Base-by-base conservation (phyloP, 1,140 invertebrate genomes). In the Lordiphosa collinella region DNA sequence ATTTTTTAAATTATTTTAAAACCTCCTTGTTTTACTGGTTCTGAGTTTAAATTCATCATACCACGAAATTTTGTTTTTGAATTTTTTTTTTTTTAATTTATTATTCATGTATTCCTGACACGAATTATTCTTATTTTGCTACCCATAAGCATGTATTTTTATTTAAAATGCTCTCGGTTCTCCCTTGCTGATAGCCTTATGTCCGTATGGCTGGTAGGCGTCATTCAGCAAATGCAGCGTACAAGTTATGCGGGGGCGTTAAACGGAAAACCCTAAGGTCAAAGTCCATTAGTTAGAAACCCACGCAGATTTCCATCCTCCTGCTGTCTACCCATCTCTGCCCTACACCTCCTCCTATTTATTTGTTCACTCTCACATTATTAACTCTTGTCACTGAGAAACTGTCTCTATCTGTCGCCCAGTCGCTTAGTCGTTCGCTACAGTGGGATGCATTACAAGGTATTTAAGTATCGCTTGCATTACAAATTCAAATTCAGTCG, bases 381-480 rank as follows among this genome's bases (percentile, higher is more conserved):
- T 66, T 55, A 68, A 32, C 58, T 55, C 29, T 46, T 35, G 62
- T 47, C 38, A 57, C 37, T 43, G 13, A 32, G 44, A 29, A 31
- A 49, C n/a, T 32, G 16, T 22, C 48, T 53, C 11, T 38, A 49
- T 14, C 12, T 38, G 18, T 11, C 46, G 6, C 38, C 29, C 7
- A 16, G 29, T 18, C 44, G 29, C 5, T 16, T 11, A 1, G 7
- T 46, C 9, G 12, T 36, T 46, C 13, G 40, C 7, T 22, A 6
- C 37, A 31, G 31, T 35, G 29, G 37, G 35, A 25, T 16, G 34
- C 22, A 41, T 47, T 59, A 35, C 25, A 36, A 40, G 36, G 13
- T 87, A 87, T 80, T 87, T 87, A 87, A 87, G 78, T 68, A 53
- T 16, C 59, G 74, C 61, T 43, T 52, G 67, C 74, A 67, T 58